Base-by-base conservation (phyloP, 2,888 invertebrate genomes). In the Aproaerema taeniolella region DNA sequence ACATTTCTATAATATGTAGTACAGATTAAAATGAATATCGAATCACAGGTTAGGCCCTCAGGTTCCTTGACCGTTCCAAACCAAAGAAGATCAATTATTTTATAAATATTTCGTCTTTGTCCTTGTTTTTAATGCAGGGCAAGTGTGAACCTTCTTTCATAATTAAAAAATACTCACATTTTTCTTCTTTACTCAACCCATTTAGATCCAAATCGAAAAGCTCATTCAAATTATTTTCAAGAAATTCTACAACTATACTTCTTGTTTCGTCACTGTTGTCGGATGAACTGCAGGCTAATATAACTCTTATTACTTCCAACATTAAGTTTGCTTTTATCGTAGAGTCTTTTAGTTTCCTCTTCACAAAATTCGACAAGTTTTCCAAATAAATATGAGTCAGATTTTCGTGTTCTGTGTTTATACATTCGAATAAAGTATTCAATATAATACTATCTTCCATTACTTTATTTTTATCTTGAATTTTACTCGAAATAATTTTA, bases 301-400 rank as follows among this genome's bases (percentile, higher is more conserved):
- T 43, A 26, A 64, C 48, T 39, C 64, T 60, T 42, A 72, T 32
- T 0, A 75, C 63, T 2, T 65, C 46, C 34, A 74, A 41, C 2
- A 78, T 37, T 1, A 41, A 42, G 2, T 15, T 24, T 33, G 45
- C 39, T 26, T 29, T 15, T 3, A 52, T 43, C 9, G 38, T 40
- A 41, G 37, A 31, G 0, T 41, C 47, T 2, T 39, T 47, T 8
- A 75, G 15, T 36, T 52, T 57, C 5, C 48, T 46, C 5, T 54
- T 49, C 0, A 79, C 52, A 15, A 64, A 75, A 24, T 59, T 58
- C 1, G 64, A 50, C 1, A 80, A 47, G 42, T 74, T 67, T 15
- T 63, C 52, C 41, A 85, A 57, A 48, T 77, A 82, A 10, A 79
- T 58, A 47, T 71, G 71, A 1, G 63, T 75, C 8, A 79, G 38